These are phyloP conservation scores for Panzeria rudis DNA, from an alignment of 2,888 invertebrate species.

Conservation along the genomic window DNA sequence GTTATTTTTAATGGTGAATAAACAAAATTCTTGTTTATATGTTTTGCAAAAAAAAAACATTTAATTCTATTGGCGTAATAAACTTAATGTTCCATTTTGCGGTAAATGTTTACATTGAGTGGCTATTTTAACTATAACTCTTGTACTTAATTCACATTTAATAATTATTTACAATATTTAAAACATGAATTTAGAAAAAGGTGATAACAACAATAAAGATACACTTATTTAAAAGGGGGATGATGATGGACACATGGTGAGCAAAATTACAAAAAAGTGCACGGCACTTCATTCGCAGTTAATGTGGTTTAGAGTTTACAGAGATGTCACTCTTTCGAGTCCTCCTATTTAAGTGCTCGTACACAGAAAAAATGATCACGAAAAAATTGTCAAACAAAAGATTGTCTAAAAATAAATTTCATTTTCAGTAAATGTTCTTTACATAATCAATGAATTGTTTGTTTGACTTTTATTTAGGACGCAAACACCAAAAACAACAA, in stretches of 20 bases:
- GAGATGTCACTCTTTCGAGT: too few species aligned
- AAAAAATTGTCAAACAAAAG: too few species aligned
- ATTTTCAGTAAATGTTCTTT: too few species aligned
- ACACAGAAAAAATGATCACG: too few species aligned
- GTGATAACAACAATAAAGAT: slow-evolving; percentile 52
- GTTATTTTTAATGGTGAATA: slow-evolving; percentile 58
- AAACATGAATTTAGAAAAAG: slow-evolving; percentile 26
- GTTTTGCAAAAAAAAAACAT: slow-evolving; percentile 3
- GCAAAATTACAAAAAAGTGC: too few species aligned
- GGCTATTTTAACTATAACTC: slow-evolving; percentile 29
- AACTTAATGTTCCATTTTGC: slow-evolving; percentile 28
- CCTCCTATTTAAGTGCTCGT: too few species aligned
- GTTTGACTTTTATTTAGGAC: too few species aligned
- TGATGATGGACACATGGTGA: slow-evolving; percentile 1
- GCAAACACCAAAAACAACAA: too few species aligned
- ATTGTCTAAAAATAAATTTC: too few species aligned
- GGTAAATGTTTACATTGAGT: slow-evolving; percentile 46
- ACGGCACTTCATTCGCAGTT: too few species aligned
- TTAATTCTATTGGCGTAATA: slow-evolving; percentile 20
- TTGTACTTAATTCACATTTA: slow-evolving; percentile 52
- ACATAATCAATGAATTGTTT: too few species aligned
- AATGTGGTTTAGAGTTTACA: too few species aligned
- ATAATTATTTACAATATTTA: slow-evolving; percentile 62
- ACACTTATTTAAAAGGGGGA: slow-evolving; percentile 34
- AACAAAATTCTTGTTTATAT: slow-evolving; percentile 52